Conservation (phyloP, 2,888 invertebrate genomes). For the Hoplodrina blanda region DNA sequence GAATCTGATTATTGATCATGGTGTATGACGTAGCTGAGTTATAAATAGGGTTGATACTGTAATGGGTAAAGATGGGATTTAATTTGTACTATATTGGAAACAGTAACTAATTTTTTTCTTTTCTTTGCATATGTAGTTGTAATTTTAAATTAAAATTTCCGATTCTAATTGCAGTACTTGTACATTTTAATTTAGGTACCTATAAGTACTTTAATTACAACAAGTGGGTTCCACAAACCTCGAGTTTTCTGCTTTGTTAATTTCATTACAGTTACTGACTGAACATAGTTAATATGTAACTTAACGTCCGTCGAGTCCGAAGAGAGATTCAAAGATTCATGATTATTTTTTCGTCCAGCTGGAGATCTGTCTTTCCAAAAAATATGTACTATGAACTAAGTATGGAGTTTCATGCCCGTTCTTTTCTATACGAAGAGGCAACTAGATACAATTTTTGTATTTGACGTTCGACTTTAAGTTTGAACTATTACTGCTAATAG, state of each 20-base stretch:
- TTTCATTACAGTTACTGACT: too few species aligned
- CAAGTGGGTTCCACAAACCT: background rate
- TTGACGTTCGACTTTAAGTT: too few species aligned
- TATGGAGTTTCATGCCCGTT: too few species aligned
- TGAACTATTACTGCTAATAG: too few species aligned
- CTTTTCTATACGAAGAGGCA: too few species aligned
- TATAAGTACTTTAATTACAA: background rate
- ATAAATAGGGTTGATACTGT: slow-evolving; percentile 18
- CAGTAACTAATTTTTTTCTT: background rate
- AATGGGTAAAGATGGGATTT: background rate
- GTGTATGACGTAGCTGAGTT: slow-evolving; percentile 7
- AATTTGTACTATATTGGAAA: background rate
- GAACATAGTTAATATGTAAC: too few species aligned
- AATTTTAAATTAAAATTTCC: background rate
- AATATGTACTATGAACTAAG: too few species aligned
- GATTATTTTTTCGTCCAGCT: background rate
- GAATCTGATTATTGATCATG: slow-evolving; percentile 51
- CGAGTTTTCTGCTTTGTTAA: background rate
- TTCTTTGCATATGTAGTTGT: background rate
- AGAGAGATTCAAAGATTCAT: too few species aligned
- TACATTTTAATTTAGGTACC: too few species aligned
- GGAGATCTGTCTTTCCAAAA: too few species aligned
- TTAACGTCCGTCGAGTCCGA: too few species aligned
- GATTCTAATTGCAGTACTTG: background rate
- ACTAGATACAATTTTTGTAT: too few species aligned